Conservation (phyloP, 2,113 vertebrate genomes). For the Psittacula cyanocephala region DNA sequence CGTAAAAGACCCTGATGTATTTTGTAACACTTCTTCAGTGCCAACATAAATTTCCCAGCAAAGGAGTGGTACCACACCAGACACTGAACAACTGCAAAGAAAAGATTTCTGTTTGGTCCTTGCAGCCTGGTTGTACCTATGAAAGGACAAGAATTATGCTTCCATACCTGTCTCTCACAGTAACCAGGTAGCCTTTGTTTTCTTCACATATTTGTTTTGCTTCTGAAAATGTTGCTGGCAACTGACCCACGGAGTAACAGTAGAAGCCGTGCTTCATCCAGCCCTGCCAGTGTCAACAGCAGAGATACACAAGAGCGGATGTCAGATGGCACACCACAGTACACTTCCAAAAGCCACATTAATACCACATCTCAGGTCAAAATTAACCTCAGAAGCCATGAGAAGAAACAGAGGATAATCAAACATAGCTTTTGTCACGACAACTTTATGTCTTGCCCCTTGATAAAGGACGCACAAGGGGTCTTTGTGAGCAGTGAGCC, state of each 20-base stretch:
- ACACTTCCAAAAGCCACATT: neutral
- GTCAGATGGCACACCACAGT: neutral
- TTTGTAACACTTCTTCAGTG: neutral
- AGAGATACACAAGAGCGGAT: neutral
- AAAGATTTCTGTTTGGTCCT: neutral
- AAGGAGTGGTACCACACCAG: neutral
- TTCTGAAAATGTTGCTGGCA: slow-evolving; percentile 79
- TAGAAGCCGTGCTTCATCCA: slow-evolving; percentile 81
- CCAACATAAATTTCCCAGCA: neutral
- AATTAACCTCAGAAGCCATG: neutral
- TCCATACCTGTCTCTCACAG: slow-evolving; percentile 84
- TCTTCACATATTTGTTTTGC: slow-evolving; percentile 80
- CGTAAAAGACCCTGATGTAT: neutral
- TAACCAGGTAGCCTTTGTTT: slow-evolving; percentile 73
- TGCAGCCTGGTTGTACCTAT: neutral
- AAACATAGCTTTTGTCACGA: neutral
- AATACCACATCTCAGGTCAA: neutral
- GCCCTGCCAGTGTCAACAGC: slow-evolving; percentile 72
- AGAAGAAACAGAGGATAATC: neutral
- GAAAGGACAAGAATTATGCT: neutral
- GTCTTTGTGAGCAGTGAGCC: accelerated
- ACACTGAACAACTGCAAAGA: neutral
- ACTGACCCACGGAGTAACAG: slow-evolving; percentile 84
- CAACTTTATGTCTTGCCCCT: neutral
- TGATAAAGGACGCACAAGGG: neutral